Base-by-base conservation (phyloP, 2,888 invertebrate species). In the Rotaria socialis region DNA sequence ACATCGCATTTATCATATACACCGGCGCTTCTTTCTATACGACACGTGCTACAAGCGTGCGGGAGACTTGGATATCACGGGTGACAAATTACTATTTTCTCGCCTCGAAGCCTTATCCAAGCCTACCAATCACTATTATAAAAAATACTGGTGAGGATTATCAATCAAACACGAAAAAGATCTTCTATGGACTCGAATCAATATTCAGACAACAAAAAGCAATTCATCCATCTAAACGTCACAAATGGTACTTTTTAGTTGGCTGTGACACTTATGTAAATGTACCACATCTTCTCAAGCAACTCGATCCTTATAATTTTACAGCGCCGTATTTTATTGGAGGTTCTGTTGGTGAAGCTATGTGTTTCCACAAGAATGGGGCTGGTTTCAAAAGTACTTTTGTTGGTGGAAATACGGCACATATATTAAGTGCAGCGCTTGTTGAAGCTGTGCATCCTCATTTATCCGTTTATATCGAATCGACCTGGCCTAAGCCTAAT, bases 171-270 rank as follows among this genome's bases (percentile, higher is more conserved):
- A 60, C 60, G 0, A 60, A 60, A 60, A 60, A 60, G 27, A 60
- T 60, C 2, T 60, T 60, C 11, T 60, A 60, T 60, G 60, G 60
- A 1, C 27, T 60, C 11, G 60, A 60, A 27, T 27, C 27, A n/a
- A 60, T 60, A 2, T 60, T 27, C 7, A 60, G 27, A 60, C 2
- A n/a, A 27, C 60, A 60, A 14, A 10, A 11, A 24, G 5, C 1
- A 27, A 60, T 60, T 2, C 1, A n/a, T 60, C 2, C 24, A 27
- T 60, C 60, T 24, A 10, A n/a, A 24, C 60, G 75, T 43, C 75
- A 75, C 22, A 75, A 75, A 75, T 75, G 75, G 75, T 75, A 43
- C 10, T 41, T 43, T 43, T 75, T 75, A 43, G 43, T 35, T 75
- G 75, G 75, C 19, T 41, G 43, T 24, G 75, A 75, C 22, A 75